These are phyloP conservation scores for Crotalus viridis DNA, from an alignment of 2,113 vertebrate species.

Conservation along the genomic window DNA sequence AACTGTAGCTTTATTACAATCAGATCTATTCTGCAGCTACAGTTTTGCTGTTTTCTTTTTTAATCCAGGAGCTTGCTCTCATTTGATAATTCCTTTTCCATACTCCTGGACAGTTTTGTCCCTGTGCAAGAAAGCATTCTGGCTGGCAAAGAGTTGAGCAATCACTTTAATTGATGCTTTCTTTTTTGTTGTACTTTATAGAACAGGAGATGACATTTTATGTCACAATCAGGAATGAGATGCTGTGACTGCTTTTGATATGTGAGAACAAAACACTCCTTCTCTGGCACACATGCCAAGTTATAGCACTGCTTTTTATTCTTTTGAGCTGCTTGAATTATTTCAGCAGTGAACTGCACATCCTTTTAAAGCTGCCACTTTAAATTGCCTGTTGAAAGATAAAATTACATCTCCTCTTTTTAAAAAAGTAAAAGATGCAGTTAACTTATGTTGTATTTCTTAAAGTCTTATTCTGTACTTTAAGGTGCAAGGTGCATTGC, in stretches of 20 bases:
- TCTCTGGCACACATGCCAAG: background rate
- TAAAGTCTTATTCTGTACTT: background rate
- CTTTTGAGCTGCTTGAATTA: background rate
- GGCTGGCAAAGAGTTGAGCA: background rate
- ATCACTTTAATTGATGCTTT: background rate
- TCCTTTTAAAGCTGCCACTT: background rate
- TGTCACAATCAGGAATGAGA: background rate
- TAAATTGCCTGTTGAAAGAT: background rate
- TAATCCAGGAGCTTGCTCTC: background rate
- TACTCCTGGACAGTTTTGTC: background rate
- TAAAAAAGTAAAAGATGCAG: background rate
- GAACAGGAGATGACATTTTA: background rate
- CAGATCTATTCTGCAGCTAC: background rate
- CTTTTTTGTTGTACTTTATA: background rate
- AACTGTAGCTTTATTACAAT: background rate
- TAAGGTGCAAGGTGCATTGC: background rate
- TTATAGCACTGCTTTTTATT: background rate
- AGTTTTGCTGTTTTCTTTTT: background rate
- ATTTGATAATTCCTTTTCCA: background rate
- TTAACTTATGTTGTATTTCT: background rate
- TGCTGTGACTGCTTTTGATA: background rate
- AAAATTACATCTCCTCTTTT: background rate
- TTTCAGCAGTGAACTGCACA: background rate
- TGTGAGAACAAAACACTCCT: background rate
- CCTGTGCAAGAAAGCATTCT: background rate